phyloP scores from a whole-genome alignment of 2,113 vertebrate species.

The Sphaerodactylus townsendi region DNA sequence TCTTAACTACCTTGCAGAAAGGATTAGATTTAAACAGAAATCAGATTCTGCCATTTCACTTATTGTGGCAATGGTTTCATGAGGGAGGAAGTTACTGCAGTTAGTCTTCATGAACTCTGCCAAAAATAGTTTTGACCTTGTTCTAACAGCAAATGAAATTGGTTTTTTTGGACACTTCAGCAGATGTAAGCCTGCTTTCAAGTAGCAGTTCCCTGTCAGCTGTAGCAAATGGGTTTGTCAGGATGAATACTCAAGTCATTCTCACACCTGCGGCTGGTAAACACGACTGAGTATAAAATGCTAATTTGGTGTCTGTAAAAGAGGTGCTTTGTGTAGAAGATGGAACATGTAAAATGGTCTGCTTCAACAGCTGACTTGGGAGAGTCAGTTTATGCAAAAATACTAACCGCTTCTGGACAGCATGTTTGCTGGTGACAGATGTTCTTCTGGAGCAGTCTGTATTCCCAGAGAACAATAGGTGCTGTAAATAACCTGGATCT shows the following conservation, averaged over 20 bases:
- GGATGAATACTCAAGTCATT: background rate
- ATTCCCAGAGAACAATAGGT: background rate
- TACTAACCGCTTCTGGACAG: background rate
- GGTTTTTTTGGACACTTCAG: background rate
- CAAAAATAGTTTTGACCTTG: background rate
- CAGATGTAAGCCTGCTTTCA: background rate
- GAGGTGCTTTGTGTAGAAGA: background rate
- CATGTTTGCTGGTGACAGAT: background rate
- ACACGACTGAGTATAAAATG: background rate
- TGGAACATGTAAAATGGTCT: slow-evolving; percentile 10
- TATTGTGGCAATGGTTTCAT: background rate
- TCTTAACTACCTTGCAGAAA: background rate
- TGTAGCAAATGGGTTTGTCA: background rate
- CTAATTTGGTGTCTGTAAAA: background rate
- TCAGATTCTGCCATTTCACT: background rate
- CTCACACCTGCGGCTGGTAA: background rate
- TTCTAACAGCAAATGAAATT: background rate
- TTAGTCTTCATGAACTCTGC: background rate
- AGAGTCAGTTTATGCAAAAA: background rate
- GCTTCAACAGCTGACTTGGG: background rate
- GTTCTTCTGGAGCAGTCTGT: slow-evolving; percentile 15
- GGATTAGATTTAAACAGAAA: background rate
- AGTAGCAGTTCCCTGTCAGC: background rate
- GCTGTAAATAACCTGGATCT: slow-evolving; percentile 13
- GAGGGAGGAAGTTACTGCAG: background rate